These are phyloP conservation scores for Castor canadensis DNA, from an alignment of 2,113 vertebrate genomes.

Conservation along the genomic window DNA sequence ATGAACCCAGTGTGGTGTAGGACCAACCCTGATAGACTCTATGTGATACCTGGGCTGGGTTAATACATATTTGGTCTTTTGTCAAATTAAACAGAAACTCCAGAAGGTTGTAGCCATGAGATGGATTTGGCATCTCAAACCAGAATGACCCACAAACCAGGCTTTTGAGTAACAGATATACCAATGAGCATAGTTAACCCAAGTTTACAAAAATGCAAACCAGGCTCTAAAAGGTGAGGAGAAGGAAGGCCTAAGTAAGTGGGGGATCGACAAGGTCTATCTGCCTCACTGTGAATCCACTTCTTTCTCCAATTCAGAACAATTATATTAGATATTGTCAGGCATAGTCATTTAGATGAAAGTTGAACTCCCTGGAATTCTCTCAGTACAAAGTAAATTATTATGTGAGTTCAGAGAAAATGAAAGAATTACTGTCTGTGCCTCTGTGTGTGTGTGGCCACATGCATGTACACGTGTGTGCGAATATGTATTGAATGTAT, in stretches of 20 bases:
- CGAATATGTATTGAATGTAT: not conserved
- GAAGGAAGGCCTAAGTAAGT: not conserved
- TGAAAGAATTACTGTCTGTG: not conserved
- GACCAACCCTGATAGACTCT: not conserved
- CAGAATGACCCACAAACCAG: conserved; percentile 24
- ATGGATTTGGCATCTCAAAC: conserved; percentile 32
- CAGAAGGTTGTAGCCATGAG: conserved; percentile 44
- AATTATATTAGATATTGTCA: not conserved
- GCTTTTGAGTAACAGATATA: conserved; percentile 50
- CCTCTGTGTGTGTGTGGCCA: not conserved
- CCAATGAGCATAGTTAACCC: conserved; percentile 44
- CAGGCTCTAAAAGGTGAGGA: not conserved
- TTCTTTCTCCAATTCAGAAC: not conserved
- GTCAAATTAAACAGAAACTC: conserved; percentile 60
- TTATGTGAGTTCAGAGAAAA: not conserved
- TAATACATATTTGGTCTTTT: conserved; percentile 41
- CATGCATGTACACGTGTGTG: not conserved
- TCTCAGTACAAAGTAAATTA: not conserved
- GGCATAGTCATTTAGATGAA: not conserved
- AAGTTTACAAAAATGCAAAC: not conserved
- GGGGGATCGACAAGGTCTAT: not conserved
- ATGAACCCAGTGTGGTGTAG: conserved; percentile 18
- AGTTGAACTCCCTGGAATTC: not conserved
- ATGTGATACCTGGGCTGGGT: conserved; percentile 13
- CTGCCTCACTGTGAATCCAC: not conserved